phyloP scores from a whole-genome alignment of 2,888 invertebrate genomes.

The Rhabditoides inermis region DNA sequence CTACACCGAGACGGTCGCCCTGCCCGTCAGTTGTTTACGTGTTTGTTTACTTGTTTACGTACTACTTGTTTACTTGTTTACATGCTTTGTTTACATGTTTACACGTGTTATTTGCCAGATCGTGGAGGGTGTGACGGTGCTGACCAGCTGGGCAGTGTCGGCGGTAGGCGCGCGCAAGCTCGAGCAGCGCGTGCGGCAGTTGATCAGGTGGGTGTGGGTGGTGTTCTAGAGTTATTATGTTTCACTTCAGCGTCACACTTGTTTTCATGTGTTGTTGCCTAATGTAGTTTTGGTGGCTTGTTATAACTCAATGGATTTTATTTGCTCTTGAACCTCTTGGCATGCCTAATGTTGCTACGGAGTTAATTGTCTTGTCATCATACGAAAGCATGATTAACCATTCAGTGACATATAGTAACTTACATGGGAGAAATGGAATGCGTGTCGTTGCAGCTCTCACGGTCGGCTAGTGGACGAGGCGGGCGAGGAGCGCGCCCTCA shows the following conservation, averaged over 20 bases:
- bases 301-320: too few species aligned
- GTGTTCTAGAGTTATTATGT: too few species aligned
- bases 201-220: conserved; percentile 11
- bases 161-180: conserved; percentile 56
- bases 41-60: background rate
- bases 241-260: too few species aligned
- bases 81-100: background rate
- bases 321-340: too few species aligned
- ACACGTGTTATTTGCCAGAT: conserved; percentile 39
- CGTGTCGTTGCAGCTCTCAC: conserved; percentile 5
- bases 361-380: too few species aligned
- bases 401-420: too few species aligned
- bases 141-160: conserved; percentile 72
- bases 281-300: too few species aligned
- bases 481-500: conserved; percentile 14
- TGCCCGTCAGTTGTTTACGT: conserved; percentile 13
- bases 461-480: conserved; percentile 14
- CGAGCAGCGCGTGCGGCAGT: conserved; percentile 13
- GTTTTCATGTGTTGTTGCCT: too few species aligned
- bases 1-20: conserved; percentile 67
- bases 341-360: too few species aligned
- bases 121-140: conserved; percentile 75
- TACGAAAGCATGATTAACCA: too few species aligned
- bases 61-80: background rate
- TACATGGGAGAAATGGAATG: too few species aligned